Base-by-base conservation (phyloP, 2,888 invertebrate species). In the Nomada fabriciana region DNA sequence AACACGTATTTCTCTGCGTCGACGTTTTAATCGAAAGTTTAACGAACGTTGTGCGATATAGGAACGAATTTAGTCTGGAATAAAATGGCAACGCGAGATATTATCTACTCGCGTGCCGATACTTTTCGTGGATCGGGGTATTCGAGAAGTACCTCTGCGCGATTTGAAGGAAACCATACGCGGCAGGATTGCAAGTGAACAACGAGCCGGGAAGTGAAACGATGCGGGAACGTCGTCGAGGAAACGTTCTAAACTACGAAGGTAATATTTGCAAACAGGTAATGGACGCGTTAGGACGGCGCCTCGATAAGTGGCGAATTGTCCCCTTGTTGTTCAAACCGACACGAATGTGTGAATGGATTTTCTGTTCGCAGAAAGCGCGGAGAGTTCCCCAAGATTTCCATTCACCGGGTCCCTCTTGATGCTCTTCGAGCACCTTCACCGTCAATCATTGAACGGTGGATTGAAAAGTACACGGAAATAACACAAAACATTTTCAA, bases 281-380 rank as follows among this genome's bases (percentile, higher is more conserved):
- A 91, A 91, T 91, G 91, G 91, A 91, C 84, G 91, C 89, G 89
- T 91, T 91, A 91, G 90, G 86, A 90, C 80, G 91, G 90, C 91
- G 91, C 89, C 89, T 89, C 86, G 89, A 89, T 91, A 91, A 91
- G 91, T 91, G 90, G 83, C 82, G 82, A 85, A 89, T 86, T 86
- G 85, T 89, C 83, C 83, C 77, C 82, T 82, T 85, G 83, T 85
- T 89, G 86, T 89, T 87, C 80, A 75, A 86, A 87, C 86, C 84
- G 69, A 83, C 86, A 69, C 78, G 80, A 83, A 91, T 70, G 90
- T 90, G 90, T 89, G 89, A 91, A 91, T 91, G 90, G 91, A 91
- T 90, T 91, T 91, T 91, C 90, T 88, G 89, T 89, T 84, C 88
- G 84, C 87, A 84, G 86, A 90, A 90, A 89, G 87, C 80, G 81